Evolutionary conservation across 2,113 vertebrate species (phyloP).

Genomic region (Pterocles gutturalis): DNA sequence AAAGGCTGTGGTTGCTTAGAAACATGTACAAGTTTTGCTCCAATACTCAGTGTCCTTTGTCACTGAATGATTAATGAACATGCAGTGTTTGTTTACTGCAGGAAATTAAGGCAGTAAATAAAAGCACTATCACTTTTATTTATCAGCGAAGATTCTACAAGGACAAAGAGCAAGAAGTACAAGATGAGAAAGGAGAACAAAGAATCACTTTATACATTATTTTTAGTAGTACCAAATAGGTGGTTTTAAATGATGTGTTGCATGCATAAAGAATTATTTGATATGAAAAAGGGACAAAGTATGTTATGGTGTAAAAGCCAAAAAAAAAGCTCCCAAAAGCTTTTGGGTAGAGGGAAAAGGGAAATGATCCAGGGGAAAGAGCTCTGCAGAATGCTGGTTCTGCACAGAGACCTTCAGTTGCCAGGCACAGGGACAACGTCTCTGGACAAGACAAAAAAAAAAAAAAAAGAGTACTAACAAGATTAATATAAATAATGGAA

Average conservation of each 20-base stretch:
- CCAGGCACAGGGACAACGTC: background rate
- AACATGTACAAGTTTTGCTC: background rate
- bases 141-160: background rate
- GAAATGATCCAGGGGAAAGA: background rate
- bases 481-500: background rate
- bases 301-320: background rate
- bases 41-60: background rate
- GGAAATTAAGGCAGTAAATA: slow-evolving; percentile 28
- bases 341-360: background rate
- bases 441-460: background rate
- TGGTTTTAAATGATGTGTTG: background rate
- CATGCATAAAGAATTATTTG: background rate
- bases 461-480: background rate
- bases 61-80: slow-evolving; percentile 6
- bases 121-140: slow-evolving; percentile 2
- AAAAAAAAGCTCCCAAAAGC: background rate
- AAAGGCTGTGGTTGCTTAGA: slow-evolving; percentile 42
- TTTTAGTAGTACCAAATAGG: background rate
- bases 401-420: background rate
- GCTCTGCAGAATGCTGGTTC: background rate
- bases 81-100: slow-evolving; percentile 16
- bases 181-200: background rate
- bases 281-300: background rate
- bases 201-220: background rate
- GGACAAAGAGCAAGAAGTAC: background rate